phyloP scores from a whole-genome alignment of 2,888 invertebrate genomes.

The Rotaria sp. region DNA sequence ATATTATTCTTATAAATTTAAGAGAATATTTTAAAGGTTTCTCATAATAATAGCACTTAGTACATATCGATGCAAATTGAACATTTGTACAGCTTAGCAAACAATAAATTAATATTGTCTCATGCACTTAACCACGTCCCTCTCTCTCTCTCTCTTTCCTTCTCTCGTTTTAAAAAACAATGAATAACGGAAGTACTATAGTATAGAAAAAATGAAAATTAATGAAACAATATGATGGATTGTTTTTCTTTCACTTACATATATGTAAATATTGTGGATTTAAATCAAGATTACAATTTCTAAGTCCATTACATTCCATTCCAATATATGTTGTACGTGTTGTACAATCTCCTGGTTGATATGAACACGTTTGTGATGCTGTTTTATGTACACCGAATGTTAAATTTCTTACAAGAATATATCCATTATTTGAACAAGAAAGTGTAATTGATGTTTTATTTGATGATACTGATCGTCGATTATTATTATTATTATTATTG shows the following conservation, averaged over 20 bases:
- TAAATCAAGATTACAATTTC: not conserved
- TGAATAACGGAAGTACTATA: slow-evolving; percentile 8
- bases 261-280: slow-evolving; percentile 27
- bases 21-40: not conserved
- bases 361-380: not conserved
- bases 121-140: not conserved
- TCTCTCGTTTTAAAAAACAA: not conserved
- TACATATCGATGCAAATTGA: not conserved
- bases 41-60: not conserved
- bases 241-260: slow-evolving; percentile 12
- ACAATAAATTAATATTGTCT: not conserved
- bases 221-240: not conserved
- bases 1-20: not conserved
- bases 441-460: not conserved
- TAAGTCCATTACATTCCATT: slow-evolving; percentile 8
- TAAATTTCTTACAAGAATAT: not conserved
- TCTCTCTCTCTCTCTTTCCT: no score
- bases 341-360: not conserved
- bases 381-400: not conserved
- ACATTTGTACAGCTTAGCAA: slow-evolving; percentile 12
- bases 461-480: not conserved
- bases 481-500: not conserved
- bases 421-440: not conserved
- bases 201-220: not conserved
- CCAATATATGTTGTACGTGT: not conserved